Evolutionary conservation across 2,797 vertebrate genomes (phyloP).

Genomic region (Artibeus lituratus): DNA sequence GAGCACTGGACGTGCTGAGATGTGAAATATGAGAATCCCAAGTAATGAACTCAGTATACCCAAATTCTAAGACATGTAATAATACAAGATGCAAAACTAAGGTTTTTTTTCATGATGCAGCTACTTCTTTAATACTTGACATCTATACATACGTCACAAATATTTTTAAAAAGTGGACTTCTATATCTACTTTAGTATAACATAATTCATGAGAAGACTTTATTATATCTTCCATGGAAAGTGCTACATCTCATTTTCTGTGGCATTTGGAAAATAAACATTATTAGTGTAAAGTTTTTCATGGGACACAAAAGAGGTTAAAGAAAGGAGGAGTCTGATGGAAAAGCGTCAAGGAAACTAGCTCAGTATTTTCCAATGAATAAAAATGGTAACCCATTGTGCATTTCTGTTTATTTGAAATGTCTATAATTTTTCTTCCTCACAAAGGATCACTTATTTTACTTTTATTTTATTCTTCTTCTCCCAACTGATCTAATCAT

Average conservation of each 20-base stretch:
- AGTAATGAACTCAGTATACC: not conserved
- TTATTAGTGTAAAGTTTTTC: not conserved
- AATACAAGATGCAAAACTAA: not conserved
- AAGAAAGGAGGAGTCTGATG: not conserved
- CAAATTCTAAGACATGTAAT: not conserved
- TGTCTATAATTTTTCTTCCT: slow-evolving; percentile 33
- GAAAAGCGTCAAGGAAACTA: not conserved
- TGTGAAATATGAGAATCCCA: not conserved
- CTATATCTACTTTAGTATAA: not conserved
- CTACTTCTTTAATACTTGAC: not conserved
- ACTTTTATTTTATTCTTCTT: slow-evolving; percentile 36
- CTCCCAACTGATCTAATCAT: not conserved
- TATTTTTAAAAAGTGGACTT: not conserved
- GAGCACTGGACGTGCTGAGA: not conserved
- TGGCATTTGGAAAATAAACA: not conserved
- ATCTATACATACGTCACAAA: not conserved
- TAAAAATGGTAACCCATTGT: not conserved
- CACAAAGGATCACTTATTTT: slow-evolving; percentile 29
- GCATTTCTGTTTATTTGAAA: slow-evolving; percentile 6
- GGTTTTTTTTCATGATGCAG: not conserved
- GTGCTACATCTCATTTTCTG: not conserved
- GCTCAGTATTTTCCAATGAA: not conserved
- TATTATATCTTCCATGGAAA: not conserved
- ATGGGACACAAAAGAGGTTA: not conserved
- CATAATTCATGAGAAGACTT: not conserved